Evolutionary conservation across 2,888 invertebrate species (phyloP).

Genomic region (Lysandra bellargus): DNA sequence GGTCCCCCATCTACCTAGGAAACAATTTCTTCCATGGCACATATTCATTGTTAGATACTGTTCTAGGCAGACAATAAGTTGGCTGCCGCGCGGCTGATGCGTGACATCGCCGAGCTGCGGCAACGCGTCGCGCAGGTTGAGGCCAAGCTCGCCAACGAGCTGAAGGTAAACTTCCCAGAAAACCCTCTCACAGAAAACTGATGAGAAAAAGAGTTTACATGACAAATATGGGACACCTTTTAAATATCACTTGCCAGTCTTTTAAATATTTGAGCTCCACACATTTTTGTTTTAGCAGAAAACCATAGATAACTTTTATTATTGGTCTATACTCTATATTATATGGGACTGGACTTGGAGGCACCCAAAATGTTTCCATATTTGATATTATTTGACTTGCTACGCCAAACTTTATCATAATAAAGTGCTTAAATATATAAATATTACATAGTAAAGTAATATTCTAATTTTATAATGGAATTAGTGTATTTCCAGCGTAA

Average conservation of each 20-base stretch:
- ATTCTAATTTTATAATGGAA: slow-evolving; percentile 21
- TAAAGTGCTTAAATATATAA: no score
- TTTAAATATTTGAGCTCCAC: no score
- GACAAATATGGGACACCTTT: background rate
- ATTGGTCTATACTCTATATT: no score
- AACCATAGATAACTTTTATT: no score
- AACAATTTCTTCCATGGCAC: no score
- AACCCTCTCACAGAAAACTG: background rate
- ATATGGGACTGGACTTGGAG: no score
- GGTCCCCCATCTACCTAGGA: no score
- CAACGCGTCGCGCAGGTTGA: slow-evolving; percentile 70
- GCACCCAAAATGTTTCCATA: no score
- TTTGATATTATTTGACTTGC: no score
- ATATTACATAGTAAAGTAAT: background rate
- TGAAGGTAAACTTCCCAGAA: slow-evolving; percentile 54
- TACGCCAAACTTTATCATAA: no score
- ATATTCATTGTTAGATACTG: no score
- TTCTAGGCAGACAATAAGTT: slow-evolving; percentile 72
- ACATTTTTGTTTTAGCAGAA: no score
- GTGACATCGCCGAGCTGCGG: slow-evolving; percentile 73
- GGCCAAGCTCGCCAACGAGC: slow-evolving; percentile 62
- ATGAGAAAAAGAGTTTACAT: background rate
- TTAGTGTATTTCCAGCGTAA: slow-evolving; percentile 70
- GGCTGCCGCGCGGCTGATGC: slow-evolving; percentile 71
- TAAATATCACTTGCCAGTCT: background rate